Base-by-base conservation (phyloP, 2,888 invertebrate genomes). In the Agrochola macilenta region DNA sequence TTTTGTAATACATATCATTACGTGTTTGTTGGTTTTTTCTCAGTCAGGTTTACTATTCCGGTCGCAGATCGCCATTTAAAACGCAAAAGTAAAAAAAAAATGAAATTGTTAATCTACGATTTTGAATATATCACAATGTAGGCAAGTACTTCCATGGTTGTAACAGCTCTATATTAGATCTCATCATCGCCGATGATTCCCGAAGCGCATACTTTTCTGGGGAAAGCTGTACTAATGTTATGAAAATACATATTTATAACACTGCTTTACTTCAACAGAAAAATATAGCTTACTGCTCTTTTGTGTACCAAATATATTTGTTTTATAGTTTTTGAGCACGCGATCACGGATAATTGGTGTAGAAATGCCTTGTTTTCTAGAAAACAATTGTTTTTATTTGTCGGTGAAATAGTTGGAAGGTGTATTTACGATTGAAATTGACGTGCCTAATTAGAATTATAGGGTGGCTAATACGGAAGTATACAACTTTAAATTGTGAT, bases 301-400 rank as follows among this genome's bases (percentile, higher is more conserved):
- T 66, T 70, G 12, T 76, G 72, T 80, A 73, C 66, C n/a, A 46
- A 75, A 75, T 69, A 39, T 75, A 83, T 82, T 86, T 72, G 35
- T 74, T 72, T 83, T 68, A 82, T 74, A 69, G 78, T 78, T 85
- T 65, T 43, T 26, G 5, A 75, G 17, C 83, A 83, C 82, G 83
- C 83, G 58, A 85, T 39, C 30, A 69, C 17, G 54, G 64, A 58
- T 71, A 74, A 83, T 77, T 74, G 71, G 68, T 69, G 26, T 69
- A 74, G 78, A 52, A 76, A 76, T 76, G 61, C 58, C 30, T 60
- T 74, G 75, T 81, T 77, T 43, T 72, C 57, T 63, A 35, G 64
- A 61, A 81, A 81, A 57, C 49, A 64, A 73, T 65, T 74, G 74
- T 54, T 64, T 61, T 63, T 30, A 49, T 63, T 60, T 46, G 49